phyloP scores from a whole-genome alignment of 2,888 invertebrate species.

The Euzetes globulus region DNA sequence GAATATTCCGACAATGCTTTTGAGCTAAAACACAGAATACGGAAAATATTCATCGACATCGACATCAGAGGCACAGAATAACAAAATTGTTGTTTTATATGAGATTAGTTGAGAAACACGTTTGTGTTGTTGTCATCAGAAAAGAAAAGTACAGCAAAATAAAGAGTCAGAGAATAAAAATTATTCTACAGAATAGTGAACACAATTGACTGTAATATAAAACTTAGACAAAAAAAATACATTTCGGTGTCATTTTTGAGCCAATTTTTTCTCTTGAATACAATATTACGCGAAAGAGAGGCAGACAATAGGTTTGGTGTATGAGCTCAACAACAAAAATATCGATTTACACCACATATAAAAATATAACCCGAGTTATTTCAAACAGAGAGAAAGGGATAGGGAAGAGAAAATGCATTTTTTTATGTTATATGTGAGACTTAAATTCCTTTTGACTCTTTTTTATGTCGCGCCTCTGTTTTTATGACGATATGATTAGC shows the following conservation, averaged over 20 bases:
- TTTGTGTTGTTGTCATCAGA: background rate
- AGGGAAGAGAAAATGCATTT: too few species aligned
- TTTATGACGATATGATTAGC: constrained; percentile 9
- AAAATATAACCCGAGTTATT: background rate
- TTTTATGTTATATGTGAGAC: too few species aligned
- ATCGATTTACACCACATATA: background rate
- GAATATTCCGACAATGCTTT: background rate
- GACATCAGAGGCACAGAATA: background rate
- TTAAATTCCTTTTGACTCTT: too few species aligned
- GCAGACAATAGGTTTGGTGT: background rate
- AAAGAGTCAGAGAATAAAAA: background rate
- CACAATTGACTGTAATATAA: background rate
- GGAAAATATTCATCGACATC: too few species aligned
- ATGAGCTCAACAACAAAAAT: background rate
- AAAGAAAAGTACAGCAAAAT: background rate
- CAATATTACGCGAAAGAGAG: background rate
- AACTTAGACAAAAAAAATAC: background rate
- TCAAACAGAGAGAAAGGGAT: background rate
- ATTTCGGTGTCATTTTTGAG: constrained; percentile 5
- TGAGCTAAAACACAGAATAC: too few species aligned
- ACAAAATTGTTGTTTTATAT: background rate
- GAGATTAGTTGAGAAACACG: background rate
- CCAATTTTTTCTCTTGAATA: background rate
- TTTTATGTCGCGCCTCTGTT: background rate
- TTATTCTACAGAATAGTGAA: background rate